phyloP scores from a whole-genome alignment of 1,140 invertebrate genomes.

The Drosophila albomicans region DNA sequence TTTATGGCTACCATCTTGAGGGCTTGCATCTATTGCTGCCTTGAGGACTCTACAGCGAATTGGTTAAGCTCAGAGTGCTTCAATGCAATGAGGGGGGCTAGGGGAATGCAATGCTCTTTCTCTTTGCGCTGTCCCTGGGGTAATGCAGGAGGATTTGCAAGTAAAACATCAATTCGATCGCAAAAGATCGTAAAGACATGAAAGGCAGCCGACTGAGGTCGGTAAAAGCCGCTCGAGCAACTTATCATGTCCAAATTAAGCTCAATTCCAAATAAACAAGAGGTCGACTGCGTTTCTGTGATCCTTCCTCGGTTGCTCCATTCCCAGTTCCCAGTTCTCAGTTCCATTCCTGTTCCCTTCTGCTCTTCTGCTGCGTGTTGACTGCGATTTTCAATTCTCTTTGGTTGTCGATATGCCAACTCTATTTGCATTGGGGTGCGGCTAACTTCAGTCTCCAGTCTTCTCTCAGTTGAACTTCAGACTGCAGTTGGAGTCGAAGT shows the following conservation, averaged over 20 bases:
- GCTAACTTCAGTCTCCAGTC: neutral
- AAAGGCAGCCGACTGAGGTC: slow-evolving; percentile 60
- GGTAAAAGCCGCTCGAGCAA: slow-evolving; percentile 56
- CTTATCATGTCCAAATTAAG: slow-evolving; percentile 83
- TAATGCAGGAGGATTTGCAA: slow-evolving; percentile 30
- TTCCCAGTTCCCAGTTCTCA: neutral
- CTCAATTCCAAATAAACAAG: slow-evolving; percentile 79
- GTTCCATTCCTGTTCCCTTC: neutral
- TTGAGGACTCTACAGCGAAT: too few species aligned
- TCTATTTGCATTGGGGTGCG: slow-evolving; percentile 67
- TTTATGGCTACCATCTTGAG: too few species aligned
- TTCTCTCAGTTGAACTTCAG: neutral
- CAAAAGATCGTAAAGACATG: slow-evolving; percentile 26
- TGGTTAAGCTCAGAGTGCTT: neutral
- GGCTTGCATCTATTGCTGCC: too few species aligned
- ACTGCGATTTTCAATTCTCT: slow-evolving; percentile 42
- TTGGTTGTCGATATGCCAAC: slow-evolving; percentile 48
- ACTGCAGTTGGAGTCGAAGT: slow-evolving; percentile 15
- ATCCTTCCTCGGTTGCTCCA: neutral
- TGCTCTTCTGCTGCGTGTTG: neutral
- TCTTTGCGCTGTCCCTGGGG: neutral
- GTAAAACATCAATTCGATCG: slow-evolving; percentile 69
- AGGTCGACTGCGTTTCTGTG: slow-evolving; percentile 36
- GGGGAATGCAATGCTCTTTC: neutral
- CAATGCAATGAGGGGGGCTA: neutral